Base-by-base conservation (phyloP, 2,113 vertebrate species). In the Regulus satrapa region DNA sequence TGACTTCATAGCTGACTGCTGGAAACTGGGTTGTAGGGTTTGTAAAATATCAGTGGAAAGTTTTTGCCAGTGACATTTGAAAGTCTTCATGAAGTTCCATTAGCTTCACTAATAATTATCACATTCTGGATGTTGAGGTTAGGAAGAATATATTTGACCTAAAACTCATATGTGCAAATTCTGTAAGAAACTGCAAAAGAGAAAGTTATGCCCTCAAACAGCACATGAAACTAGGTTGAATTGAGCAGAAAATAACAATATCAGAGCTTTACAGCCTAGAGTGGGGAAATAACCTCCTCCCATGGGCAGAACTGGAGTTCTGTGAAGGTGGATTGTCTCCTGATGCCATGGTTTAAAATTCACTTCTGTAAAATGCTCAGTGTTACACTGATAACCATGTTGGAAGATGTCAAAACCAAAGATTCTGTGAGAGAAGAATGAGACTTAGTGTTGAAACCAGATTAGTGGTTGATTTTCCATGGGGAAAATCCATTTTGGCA, bases 371-470 rank as follows among this genome's bases (percentile, higher is more conserved):
- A 81, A 11, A 4, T 26, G 15, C 38, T 43, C 55, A 58, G 26
- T 14, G 32, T 68, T 73, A 56, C 1, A 0, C 6, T 40, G 66
- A 31, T 38, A 72, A 64, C 1, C 0, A 0, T 25, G 21, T 5
- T 18, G 14, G n/a, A 64, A 62, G 45, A 28, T 28, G 12, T 73
- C 32, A 41, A 83, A 89, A 49, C 25, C 18, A 80, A 79, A 88
- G 63, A 64, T 13, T 11, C 7, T 61, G 16, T 34, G 13, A 58
- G 32, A 89, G 63, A 73, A 94, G 51, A 90, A 89, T 51, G 26
- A 74, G 32, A 32, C 5, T 36, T n/a, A 62, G 8, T 41, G 7
- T 14, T 52, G 29, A 41, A 45, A 84, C 29, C 21, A 77, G 76
- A 85, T 40, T 28, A 66, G 32, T 55, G 78, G 29, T 9, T 73